Conservation (phyloP, 2,888 invertebrate genomes). For the Drosophila kanekoi region DNA sequence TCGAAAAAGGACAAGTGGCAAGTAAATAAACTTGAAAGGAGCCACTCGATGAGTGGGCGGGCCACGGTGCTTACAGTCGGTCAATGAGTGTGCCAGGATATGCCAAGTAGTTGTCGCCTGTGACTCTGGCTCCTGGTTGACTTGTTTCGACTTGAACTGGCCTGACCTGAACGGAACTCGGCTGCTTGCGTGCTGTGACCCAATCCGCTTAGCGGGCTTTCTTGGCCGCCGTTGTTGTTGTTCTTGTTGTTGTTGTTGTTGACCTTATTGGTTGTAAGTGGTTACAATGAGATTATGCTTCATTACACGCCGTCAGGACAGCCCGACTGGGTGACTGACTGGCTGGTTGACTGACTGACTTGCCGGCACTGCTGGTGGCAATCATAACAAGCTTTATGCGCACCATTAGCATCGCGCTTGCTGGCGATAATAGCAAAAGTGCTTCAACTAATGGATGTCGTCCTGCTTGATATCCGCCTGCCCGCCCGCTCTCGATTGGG, state of each 20-base stretch:
- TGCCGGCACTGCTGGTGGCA: conserved; percentile 47
- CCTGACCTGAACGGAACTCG: conserved; percentile 2
- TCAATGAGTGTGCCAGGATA: conserved; percentile 66
- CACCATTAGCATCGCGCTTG: conserved; percentile 75
- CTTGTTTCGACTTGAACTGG: conserved; percentile 18
- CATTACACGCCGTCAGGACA: conserved; percentile 67
- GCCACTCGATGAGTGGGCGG: conserved; percentile 55
- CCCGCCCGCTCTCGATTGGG: conserved; percentile 6
- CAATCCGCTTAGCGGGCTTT: conserved; percentile 71
- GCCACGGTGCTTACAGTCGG: conserved; percentile 10
- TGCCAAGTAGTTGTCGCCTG: conserved; percentile 76
- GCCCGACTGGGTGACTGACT: conserved; percentile 6
- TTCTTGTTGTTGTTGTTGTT: conserved; percentile 38
- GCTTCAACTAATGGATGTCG: conserved; percentile 73
- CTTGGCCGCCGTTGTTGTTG: conserved; percentile 11
- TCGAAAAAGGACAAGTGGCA: conserved; percentile 71
- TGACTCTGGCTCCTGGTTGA: conserved; percentile 28
- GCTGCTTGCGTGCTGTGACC: conserved; percentile 61
- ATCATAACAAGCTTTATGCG: conserved; percentile 78
- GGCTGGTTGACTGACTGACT: conserved; percentile 17
- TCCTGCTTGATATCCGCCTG: conserved; percentile 24
- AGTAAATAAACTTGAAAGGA: conserved; percentile 77
- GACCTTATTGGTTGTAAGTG: conserved; percentile 80
- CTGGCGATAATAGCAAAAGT: conserved; percentile 71
- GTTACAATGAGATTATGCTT: conserved; percentile 79